Evolutionary conservation across 1,140 invertebrate species (phyloP), one percentile per base, ranked within the genome.

Genomic region (Magallana angulata): DNA sequence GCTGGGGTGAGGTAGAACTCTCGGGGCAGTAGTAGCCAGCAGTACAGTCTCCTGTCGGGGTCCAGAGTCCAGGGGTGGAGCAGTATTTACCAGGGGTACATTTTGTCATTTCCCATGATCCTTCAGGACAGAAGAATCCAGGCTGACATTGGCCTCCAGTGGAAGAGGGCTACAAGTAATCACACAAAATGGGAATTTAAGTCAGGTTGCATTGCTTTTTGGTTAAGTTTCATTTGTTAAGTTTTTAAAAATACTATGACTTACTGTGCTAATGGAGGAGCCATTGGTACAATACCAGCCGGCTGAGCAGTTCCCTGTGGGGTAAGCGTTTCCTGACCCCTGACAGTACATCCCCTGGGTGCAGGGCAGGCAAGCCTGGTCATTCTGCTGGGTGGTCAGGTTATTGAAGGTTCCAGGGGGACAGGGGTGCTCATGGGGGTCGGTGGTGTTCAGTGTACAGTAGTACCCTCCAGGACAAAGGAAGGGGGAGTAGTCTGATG

Each of bases 241-340:
- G 36, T 48, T 48, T 48, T 48, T 3, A 48, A 48, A 48, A 48
- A 48, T 48, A 48, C 36, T 48, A 4, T 16, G 3, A 48, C 91
- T 88, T 90, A 93, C 93, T 85, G 86, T 90, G 16, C 85, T 85
- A n/a, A 88, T 76, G 76, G 89, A 88, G 7, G 93, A 93, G 57
- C 92, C 92, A 90, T 93, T 92, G 7, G 88, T 91, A 88, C 94
- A 94, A 88, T 93, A 94, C 92, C 91, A 94, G n/a, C 94, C 94
- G 7, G 91, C 91, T 36, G 88, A 90, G 83, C 93, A 94, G 68
- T 91, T 90, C 57, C 90, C 92, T 48, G 93, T 93, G 0, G 93
- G 93, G 24, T 81, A 81, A 14, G 89, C 85, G 87, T 93, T 94
- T n/a, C 92, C 93, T 48, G 84, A 82, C 56, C 94, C 94, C 71